Percentiles rank a stretch among this genome's conserved stretches.
These are phyloP conservation scores for Eubasilissa splendida DNA, from an alignment of 2,888 invertebrate genomes.

Conservation along the genomic window DNA sequence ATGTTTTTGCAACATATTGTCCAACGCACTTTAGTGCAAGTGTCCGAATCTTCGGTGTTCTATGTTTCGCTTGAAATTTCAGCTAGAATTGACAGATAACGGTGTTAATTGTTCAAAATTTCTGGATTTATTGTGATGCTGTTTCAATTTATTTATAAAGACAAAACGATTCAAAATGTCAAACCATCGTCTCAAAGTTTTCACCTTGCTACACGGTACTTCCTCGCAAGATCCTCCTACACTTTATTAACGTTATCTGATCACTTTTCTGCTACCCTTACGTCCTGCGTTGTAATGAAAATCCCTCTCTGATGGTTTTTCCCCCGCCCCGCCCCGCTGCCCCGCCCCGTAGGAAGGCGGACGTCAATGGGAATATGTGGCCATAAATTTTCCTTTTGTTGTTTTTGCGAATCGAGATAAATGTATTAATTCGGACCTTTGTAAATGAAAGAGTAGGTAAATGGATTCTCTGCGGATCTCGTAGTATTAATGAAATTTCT, in stretches of 20 bases:
- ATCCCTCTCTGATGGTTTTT: constrained; percentile 34
- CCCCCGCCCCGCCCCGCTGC: not conserved
- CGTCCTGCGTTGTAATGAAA: constrained; percentile 30
- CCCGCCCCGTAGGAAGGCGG: constrained; percentile 14
- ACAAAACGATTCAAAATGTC: too few species aligned
- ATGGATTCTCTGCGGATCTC: constrained; percentile 13
- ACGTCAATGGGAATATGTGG: constrained; percentile 36
- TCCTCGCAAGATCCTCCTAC: constrained; percentile 31
- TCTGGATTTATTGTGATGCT: too few species aligned
- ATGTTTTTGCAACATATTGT: too few species aligned
- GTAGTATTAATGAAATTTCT: not conserved
- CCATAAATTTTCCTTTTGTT: constrained; percentile 34
- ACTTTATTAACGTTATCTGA: constrained; percentile 56
- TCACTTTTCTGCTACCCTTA: constrained; percentile 42
- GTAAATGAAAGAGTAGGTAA: constrained; percentile 21
- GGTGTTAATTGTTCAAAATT: too few species aligned
- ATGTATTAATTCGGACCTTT: constrained; percentile 39
- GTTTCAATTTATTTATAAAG: too few species aligned
- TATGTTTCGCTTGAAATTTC: too few species aligned
- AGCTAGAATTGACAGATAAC: too few species aligned
- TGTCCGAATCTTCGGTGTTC: too few species aligned
- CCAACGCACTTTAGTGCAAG: too few species aligned
- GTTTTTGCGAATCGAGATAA: constrained; percentile 41
- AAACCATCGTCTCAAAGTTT: not conserved
- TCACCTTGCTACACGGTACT: not conserved